A percentile compares a stretch with the other conserved stretches of the same genome.
Conservation (phyloP, 2,797 vertebrate species). For the Lepus townsendii region DNA sequence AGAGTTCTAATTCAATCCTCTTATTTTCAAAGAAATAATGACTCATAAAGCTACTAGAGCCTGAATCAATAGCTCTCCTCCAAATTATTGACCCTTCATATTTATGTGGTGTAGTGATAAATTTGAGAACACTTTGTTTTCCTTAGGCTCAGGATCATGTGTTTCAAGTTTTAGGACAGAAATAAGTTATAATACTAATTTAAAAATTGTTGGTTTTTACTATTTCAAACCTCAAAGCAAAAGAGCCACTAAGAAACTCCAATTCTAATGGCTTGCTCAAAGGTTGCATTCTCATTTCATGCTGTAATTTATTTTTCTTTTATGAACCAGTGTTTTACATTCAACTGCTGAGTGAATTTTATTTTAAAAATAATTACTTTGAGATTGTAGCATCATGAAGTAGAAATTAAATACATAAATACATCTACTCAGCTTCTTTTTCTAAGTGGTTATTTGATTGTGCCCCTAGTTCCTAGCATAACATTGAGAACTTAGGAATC, state of each 20-base stretch:
- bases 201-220: constrained; percentile 37
- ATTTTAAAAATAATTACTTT: constrained; percentile 20
- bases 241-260: background rate
- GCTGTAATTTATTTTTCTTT: constrained; percentile 3
- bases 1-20: constrained; percentile 2
- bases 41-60: background rate
- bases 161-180: constrained; percentile 39
- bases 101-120: constrained; percentile 6
- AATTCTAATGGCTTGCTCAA: background rate
- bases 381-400: background rate
- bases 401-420: constrained; percentile 49
- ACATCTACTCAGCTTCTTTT: background rate
- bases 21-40: constrained; percentile 53
- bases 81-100: constrained; percentile 17
- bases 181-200: constrained; percentile 41
- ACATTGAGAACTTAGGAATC: background rate
- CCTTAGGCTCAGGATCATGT: constrained; percentile 45
- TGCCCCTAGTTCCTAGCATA: background rate
- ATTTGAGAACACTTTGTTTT: constrained; percentile 5
- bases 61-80: constrained; percentile 52
- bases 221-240: too few relatives aligned
- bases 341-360: background rate
- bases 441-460: background rate
- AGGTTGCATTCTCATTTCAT: constrained; percentile 19
- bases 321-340: constrained; percentile 22